Conservation (phyloP, 2,797 vertebrate species). For the Mionectes olivaceus region DNA sequence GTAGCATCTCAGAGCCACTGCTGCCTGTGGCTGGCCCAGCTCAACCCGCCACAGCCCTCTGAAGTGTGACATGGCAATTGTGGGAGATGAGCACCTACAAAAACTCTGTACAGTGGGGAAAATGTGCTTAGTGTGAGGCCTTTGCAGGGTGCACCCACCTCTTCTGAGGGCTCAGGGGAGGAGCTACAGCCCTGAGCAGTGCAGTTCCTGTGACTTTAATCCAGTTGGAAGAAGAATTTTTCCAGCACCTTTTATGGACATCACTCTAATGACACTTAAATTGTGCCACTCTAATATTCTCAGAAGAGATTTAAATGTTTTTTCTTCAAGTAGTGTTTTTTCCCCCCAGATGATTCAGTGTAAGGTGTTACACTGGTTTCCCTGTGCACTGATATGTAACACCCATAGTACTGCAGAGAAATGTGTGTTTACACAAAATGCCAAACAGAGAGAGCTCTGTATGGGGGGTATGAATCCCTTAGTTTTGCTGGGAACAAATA, state of each 20-base stretch:
- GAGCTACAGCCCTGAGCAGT: neutral
- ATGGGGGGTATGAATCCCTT: neutral
- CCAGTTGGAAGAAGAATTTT: neutral
- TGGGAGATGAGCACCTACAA: neutral
- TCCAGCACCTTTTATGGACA: neutral
- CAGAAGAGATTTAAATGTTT: neutral
- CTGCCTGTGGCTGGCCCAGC: neutral
- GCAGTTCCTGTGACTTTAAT: neutral
- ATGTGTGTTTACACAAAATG: neutral
- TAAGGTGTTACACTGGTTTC: neutral
- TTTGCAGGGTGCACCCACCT: rapidly evolving
- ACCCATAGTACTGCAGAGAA: neutral
- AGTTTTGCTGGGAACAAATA: neutral
- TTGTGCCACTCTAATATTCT: neutral
- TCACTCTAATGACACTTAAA: neutral
- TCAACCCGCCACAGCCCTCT: neutral
- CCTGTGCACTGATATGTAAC: neutral
- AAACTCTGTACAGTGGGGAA: neutral
- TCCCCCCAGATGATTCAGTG: neutral
- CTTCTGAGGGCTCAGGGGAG: neutral
- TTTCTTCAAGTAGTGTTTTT: neutral
- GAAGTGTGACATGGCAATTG: rapidly evolving
- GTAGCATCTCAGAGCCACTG: neutral
- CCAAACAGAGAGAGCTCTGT: neutral
- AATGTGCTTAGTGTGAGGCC: neutral